phyloP scores from a whole-genome alignment of 1,140 invertebrate species.

The Atopsyche davidsoni region DNA sequence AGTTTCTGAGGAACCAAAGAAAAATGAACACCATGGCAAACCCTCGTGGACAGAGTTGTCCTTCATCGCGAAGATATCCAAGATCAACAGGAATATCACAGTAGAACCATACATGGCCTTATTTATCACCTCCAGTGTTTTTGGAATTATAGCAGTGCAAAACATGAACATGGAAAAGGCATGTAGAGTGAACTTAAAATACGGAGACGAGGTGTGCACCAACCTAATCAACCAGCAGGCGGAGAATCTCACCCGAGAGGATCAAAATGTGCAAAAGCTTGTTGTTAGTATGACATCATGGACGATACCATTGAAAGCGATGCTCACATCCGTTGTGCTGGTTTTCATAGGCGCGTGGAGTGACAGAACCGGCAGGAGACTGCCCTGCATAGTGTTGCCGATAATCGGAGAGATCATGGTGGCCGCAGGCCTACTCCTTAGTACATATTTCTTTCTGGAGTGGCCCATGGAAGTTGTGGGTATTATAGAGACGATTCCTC shows the following conservation, averaged over 20 bases:
- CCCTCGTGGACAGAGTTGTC: no score
- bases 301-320: constrained; percentile 46
- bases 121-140: constrained; percentile 40
- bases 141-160: constrained; percentile 41
- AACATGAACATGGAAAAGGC: constrained; percentile 50
- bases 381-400: constrained; percentile 57
- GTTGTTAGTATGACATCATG: constrained; percentile 52
- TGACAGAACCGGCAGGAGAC: constrained; percentile 57
- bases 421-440: constrained; percentile 40
- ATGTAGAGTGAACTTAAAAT: constrained; percentile 56
- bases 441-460: constrained; percentile 45
- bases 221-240: constrained; percentile 47
- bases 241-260: constrained; percentile 40
- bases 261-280: constrained; percentile 51
- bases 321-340: constrained; percentile 54
- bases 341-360: constrained; percentile 61
- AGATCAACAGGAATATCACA: no score
- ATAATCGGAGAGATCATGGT: constrained; percentile 53
- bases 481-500: constrained; percentile 51
- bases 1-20: no score
- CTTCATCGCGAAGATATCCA: no score
- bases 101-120: constrained; percentile 43
- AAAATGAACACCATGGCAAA: no score
- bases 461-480: constrained; percentile 49
- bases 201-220: constrained; percentile 52